Base-by-base conservation (phyloP, 2,113 vertebrate species). In the Acanthochromis polyacanthus region DNA sequence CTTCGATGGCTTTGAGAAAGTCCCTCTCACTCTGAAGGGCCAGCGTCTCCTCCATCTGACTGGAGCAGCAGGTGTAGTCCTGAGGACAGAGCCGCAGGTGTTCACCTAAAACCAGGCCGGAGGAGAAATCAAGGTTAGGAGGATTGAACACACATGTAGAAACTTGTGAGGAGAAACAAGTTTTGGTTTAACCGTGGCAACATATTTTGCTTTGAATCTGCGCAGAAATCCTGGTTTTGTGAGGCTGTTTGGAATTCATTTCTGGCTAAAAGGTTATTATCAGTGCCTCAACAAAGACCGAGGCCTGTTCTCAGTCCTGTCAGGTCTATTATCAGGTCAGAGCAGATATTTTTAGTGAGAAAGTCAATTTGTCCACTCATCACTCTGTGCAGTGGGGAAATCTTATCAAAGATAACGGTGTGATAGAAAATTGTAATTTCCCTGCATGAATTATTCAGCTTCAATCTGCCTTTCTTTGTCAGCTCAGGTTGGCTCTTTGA, bases 41-140 rank as follows among this genome's bases (percentile, higher is more conserved):
- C 60, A 97, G 93, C 1, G 91, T 95, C 79, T 96, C 96, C 88
- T 97, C 96, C 89, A 96, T 96, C 80, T 96, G 91, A 75, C 95
- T 96, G 89, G 96, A 95, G 91, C 97, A 97, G 93, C 96, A 97
- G 62, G 96, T 96, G 92, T 97, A 97, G 84, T 96, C 96, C 87
- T 95, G 96, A 68, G 96, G 95, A 85, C 97, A 97, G 81, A 96
- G 92, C 23, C 94, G 95, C 75, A 97, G 94, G 91, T 97, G 97
- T 89, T 97, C 96, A 36, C 97, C 96, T 38, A 55, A 56, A 50
- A 79, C 61, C 53, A 71, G 65, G 48, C 14, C 67, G 50, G 50
- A 57, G 25, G 25, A 30, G 51, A 52, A 17, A 45, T 22, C 46
- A 46, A 38, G n/a, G 40, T 80, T 38, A 70, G 22, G 9, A 57